Evolutionary conservation across 2,888 invertebrate species (phyloP).

Genomic region (Aphodius granarius): DNA sequence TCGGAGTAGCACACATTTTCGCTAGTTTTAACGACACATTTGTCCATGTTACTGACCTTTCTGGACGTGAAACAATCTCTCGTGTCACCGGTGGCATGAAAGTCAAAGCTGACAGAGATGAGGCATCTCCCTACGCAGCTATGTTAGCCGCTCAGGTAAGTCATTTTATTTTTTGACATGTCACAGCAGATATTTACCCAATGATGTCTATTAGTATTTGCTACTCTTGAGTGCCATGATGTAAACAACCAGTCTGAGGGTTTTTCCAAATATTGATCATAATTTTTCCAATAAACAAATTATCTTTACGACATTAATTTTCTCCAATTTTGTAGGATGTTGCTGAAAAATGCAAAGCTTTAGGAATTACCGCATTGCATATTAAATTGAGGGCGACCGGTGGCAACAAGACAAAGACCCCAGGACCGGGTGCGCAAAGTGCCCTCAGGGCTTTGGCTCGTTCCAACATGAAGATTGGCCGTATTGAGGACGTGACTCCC

Average conservation of each 20-base stretch:
- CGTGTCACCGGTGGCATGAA: conserved; percentile 99
- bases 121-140: conserved; percentile 99
- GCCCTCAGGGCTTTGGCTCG: conserved; percentile 97
- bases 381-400: conserved; percentile 98
- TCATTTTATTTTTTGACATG: conserved; percentile 17
- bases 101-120: conserved; percentile 99
- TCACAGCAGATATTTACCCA: not conserved
- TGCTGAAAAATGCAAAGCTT: conserved; percentile 95
- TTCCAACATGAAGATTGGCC: conserved; percentile 98
- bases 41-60: conserved; percentile 99
- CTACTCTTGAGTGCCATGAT: not conserved
- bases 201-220: not conserved
- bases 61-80: conserved; percentile 93
- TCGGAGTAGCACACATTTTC: conserved; percentile 99
- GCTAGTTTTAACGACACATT: conserved; percentile 99
- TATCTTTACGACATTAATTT: conserved; percentile 13
- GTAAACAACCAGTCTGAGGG: not conserved
- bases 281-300: not conserved
- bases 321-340: conserved; percentile 74
- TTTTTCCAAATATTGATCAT: not conserved
- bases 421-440: conserved; percentile 98
- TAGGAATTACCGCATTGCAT: conserved; percentile 97
- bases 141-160: conserved; percentile 98
- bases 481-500: conserved; percentile 99
- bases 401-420: conserved; percentile 97